Base-by-base conservation (phyloP, 1,140 invertebrate species). In the Anoplolepis gracilipes region DNA sequence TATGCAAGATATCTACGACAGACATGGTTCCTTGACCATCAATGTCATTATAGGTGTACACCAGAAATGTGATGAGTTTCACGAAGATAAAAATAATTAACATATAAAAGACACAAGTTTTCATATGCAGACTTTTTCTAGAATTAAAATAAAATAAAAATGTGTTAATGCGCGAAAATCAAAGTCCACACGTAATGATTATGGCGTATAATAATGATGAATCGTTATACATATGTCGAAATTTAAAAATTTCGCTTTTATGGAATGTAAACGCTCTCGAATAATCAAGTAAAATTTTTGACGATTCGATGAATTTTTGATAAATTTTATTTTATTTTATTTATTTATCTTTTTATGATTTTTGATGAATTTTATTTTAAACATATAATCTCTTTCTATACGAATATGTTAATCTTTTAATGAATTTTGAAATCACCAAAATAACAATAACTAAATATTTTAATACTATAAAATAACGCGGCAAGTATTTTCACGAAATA, bases 51-150 rank as follows among this genome's bases (percentile, higher is more conserved):
- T 76, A 33, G 4, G 30, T 75, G 25, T 22, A 33, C 61, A 61
- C 55, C 73, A 62, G 16, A 76, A 39, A 19, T 8, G 5, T 62
- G 10, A 76, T 76, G 55, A 76, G 16, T 76, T 39, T 76, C 2
- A 39, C 19, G 25, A 42, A 42, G 8, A 62, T 76, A 2, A 11
- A 76, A 30, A 8, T 62, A 39, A n/a, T n/a, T n/a, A 11, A 76
- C 1, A 1, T 13, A 3, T 13, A 22, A 39, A 62, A 46, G 8
- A 19, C 0, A 77, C 4, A 64, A 0, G 5, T 77, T 77, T 65
- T 30, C 5, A 22, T n/a, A n/a, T n/a, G n/a, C 1, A 2, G n/a
- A 36, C 36, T 73, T 57, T 73, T 57, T 1, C 5, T 57, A 57
- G 33, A 72, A 19, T 10, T 36, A 57, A 73, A 72, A 36, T 10